Percentiles rank a stretch among this genome's conserved stretches.
These are phyloP conservation scores for Trematomus bernacchii DNA, from an alignment of 2,797 vertebrate genomes.

Conservation along the genomic window DNA sequence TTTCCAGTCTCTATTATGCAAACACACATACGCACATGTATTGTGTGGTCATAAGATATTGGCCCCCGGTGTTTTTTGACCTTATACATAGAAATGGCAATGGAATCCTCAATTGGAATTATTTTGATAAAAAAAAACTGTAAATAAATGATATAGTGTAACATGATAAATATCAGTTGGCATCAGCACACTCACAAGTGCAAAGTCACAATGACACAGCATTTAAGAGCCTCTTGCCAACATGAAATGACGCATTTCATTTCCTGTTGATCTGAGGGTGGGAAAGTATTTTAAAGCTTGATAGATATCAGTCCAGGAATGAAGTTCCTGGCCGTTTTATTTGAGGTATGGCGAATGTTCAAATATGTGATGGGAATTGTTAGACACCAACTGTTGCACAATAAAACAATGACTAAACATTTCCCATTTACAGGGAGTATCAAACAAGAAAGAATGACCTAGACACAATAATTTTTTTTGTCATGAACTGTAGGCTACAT, in stretches of 20 bases:
- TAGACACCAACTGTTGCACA: background rate
- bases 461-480: too few species aligned
- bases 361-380: background rate
- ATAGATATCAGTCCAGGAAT: background rate
- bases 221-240: background rate
- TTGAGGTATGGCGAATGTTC: background rate
- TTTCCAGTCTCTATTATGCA: background rate
- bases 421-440: too few species aligned
- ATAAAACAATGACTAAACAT: background rate
- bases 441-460: too few species aligned
- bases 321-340: background rate
- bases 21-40: background rate
- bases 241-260: background rate
- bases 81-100: too few species aligned
- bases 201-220: constrained; percentile 31
- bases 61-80: too few species aligned
- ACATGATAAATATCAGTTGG: background rate
- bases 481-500: too few species aligned
- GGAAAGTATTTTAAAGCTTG: background rate
- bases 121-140: too few species aligned
- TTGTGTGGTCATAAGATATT: background rate
- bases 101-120: too few species aligned
- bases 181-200: background rate
- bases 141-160: background rate
- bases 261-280: constrained; percentile 6